These are phyloP conservation scores for Narcine bancroftii DNA, from an alignment of 2,113 vertebrate species.

Conservation along the genomic window DNA sequence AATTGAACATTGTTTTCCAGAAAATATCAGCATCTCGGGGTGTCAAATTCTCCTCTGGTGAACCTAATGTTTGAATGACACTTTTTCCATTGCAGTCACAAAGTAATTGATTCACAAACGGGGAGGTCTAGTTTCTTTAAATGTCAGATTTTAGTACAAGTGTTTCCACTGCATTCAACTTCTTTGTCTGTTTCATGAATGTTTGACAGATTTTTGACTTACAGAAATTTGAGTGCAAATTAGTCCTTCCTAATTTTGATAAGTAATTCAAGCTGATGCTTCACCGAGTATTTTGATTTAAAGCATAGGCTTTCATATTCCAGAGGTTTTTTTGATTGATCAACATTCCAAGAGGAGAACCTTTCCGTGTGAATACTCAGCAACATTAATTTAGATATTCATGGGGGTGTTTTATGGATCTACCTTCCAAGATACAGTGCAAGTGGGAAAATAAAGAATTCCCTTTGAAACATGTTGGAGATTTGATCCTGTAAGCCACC, in stretches of 20 bases:
- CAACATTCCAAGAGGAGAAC: not conserved
- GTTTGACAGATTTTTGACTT: not conserved
- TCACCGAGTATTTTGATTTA: not conserved
- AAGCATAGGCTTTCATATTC: not conserved
- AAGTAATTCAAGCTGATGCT: not conserved
- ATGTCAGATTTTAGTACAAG: not conserved
- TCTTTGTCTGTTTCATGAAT: not conserved
- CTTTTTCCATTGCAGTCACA: not conserved
- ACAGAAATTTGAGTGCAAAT: not conserved
- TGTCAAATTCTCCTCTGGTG: not conserved
- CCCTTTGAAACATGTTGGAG: no score
- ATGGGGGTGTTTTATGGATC: not conserved
- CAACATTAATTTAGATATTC: not conserved
- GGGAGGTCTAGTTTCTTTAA: not conserved
- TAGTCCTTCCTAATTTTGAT: not conserved
- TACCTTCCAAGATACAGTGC: not conserved
- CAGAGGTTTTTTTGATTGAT: not conserved
- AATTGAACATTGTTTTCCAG: not conserved
- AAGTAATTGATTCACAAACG: not conserved
- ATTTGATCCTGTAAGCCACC: no score
- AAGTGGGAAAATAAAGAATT: not conserved
- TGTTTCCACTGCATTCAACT: not conserved
- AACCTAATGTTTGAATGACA: not conserved
- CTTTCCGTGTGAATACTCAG: no score
- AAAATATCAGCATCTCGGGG: not conserved